These are phyloP conservation scores for Pterostichus niger DNA, from an alignment of 2,888 invertebrate genomes.

Conservation along the genomic window DNA sequence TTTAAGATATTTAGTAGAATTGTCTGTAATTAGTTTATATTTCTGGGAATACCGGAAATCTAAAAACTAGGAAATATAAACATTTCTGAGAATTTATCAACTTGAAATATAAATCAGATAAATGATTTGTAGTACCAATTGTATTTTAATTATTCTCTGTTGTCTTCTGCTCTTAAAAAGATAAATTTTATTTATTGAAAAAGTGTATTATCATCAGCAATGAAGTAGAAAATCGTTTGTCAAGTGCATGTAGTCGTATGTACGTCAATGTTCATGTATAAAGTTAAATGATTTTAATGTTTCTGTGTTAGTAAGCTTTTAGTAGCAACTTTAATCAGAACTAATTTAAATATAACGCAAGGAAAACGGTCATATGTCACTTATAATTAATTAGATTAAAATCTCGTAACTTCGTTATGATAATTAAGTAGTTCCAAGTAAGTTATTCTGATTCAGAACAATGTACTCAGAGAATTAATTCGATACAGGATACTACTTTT, in stretches of 20 bases:
- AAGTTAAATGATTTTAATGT: constrained; percentile 42
- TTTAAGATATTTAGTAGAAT: no score
- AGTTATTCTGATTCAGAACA: constrained; percentile 19
- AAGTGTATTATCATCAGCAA: constrained; percentile 1
- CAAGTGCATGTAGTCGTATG: not conserved
- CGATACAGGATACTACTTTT: no score
- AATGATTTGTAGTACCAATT: constrained; percentile 15
- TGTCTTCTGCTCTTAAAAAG: not conserved
- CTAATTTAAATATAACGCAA: constrained; percentile 44
- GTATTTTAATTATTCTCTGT: not conserved
- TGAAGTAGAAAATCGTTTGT: not conserved
- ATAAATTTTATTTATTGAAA: constrained; percentile 4
- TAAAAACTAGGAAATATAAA: not conserved
- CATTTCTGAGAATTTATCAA: not conserved
- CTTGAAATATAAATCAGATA: not conserved
- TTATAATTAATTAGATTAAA: constrained; percentile 47
- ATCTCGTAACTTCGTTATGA: constrained; percentile 45
- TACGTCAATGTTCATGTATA: constrained; percentile 5
- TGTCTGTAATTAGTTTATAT: not conserved
- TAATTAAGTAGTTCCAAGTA: constrained; percentile 22
- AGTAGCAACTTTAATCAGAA: constrained; percentile 28
- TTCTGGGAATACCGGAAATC: constrained; percentile 16
- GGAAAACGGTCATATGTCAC: constrained; percentile 42
- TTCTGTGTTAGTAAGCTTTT: constrained; percentile 25
- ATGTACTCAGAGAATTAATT: not conserved